Percentiles rank a stretch among this genome's conserved stretches.
Conservation (phyloP, 2,888 invertebrate species). For the Silvanus unidentatus region DNA sequence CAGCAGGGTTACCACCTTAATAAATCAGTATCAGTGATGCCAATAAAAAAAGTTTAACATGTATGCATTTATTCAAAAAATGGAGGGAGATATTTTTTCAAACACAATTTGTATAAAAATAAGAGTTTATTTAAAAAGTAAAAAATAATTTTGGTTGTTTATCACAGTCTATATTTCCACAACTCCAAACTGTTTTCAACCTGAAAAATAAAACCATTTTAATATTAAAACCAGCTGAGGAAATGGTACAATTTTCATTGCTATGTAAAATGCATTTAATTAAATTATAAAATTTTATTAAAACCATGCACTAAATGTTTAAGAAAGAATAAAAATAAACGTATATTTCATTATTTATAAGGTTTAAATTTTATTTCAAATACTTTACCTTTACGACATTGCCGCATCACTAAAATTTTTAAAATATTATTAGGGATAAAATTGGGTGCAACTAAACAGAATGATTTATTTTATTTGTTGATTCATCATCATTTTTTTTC, state of each 20-base stretch:
- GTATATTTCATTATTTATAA: conserved; percentile 15
- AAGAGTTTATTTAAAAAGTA: background rate
- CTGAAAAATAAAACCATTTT: conserved; percentile 4
- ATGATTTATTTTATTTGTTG: conserved; percentile 9
- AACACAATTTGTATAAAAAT: conserved; percentile 2
- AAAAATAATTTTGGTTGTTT: background rate
- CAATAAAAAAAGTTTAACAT: too few species aligned
- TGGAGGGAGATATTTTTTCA: background rate
- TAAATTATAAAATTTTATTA: conserved; percentile 6
- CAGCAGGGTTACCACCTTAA: conserved; percentile 13
- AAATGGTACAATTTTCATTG: background rate
- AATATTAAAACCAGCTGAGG: conserved; percentile 6
- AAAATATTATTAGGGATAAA: conserved; percentile 10
- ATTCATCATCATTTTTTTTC: background rate
- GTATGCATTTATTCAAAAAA: conserved; percentile 1
- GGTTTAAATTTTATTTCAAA: conserved; percentile 11
- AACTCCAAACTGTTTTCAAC: conserved; percentile 3
- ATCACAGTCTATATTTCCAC: background rate
- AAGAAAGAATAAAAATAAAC: conserved; percentile 17
- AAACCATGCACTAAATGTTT: conserved; percentile 15
- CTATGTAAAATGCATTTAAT: too few species aligned
- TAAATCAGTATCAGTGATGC: background rate
- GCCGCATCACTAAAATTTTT: conserved; percentile 11
- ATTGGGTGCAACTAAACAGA: conserved; percentile 5
- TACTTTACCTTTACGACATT: conserved; percentile 9